phyloP scores from a whole-genome alignment of 35 echinoderm and acorn worm genomes.

The Lytechinus pictus region DNA sequence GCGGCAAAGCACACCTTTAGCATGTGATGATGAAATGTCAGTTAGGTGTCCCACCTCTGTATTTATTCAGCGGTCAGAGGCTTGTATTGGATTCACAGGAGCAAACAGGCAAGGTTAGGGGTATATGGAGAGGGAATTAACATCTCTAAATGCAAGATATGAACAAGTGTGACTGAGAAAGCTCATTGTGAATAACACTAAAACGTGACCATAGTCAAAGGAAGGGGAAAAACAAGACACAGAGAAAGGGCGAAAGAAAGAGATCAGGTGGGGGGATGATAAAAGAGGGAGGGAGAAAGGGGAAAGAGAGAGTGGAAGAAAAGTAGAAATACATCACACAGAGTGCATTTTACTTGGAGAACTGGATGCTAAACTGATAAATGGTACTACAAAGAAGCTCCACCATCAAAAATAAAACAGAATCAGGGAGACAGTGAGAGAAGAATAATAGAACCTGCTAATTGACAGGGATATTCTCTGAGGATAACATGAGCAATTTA shows the following conservation, averaged over 20 bases:
- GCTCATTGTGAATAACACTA: not conserved
- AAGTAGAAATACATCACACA: not conserved
- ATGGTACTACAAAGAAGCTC: too few species aligned
- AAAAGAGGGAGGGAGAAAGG: not conserved
- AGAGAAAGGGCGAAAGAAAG: not conserved
- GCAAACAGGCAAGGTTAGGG: not conserved
- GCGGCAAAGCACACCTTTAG: not conserved
- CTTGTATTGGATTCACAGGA: not conserved
- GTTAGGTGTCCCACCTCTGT: not conserved
- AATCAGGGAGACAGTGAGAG: too few species aligned
- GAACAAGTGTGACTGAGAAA: not conserved
- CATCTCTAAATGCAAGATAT: not conserved
- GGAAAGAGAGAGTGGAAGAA: not conserved
- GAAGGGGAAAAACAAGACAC: too few species aligned
- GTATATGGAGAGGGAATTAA: not conserved
- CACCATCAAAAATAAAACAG: too few species aligned
- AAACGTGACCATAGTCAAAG: not conserved
- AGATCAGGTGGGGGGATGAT: not conserved
- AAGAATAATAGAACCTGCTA: too few species aligned
- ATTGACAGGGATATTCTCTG: too few species aligned
- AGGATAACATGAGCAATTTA: too few species aligned
- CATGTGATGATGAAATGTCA: constrained; percentile 19
- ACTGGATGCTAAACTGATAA: too few species aligned
- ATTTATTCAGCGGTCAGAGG: constrained; percentile 2
- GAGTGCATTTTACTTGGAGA: not conserved